Base-by-base conservation (phyloP, 2,888 invertebrate genomes). In the Eremobia ochroleuca region DNA sequence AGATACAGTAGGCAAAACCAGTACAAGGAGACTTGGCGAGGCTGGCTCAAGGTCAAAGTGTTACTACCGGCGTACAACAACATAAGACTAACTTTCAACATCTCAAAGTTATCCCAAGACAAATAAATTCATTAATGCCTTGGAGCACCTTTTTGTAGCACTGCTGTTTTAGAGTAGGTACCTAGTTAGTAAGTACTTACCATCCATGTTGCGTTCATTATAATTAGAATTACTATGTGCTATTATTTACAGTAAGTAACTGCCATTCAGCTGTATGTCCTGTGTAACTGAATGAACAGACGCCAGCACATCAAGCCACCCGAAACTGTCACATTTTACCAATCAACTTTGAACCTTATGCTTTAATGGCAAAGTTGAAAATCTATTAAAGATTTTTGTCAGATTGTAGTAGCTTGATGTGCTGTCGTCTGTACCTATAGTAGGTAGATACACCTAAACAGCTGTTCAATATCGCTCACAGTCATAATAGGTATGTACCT, bases 391-490 rank as follows among this genome's bases (percentile, higher is more conserved):
- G n/a, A n/a, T n/a, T n/a, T n/a, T n/a, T n/a, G n/a, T n/a, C n/a
- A n/a, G n/a, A n/a, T n/a, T n/a, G n/a, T n/a, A n/a, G n/a, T n/a
- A n/a, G n/a, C n/a, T n/a, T n/a, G n/a, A n/a, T n/a, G n/a, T n/a
- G n/a, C n/a, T n/a, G n/a, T n/a, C n/a, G n/a, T n/a, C n/a, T n/a
- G 18, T 25, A 70, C 15, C 6, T 13, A 28, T 5, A 28, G 65
- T 43, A 28, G 21, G 62, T 37, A 69, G 28, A 2, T 28, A 37
- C 15, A 28, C 6, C 18, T 31, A 69, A 59, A 15, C 82, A 65
- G 76, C 82, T 69, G 43, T 65, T 43, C 1, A 68, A 3, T 34
- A 31, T 34, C 81, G 34, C 37, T 31, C 43, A 64, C 58, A 2
- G 4, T n/a, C 40, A 43, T 43, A 43, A 13, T 46, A 66, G 43